Evolutionary conservation across 2,888 invertebrate genomes (phyloP).

Genomic region (Cyaniris semiargus): DNA sequence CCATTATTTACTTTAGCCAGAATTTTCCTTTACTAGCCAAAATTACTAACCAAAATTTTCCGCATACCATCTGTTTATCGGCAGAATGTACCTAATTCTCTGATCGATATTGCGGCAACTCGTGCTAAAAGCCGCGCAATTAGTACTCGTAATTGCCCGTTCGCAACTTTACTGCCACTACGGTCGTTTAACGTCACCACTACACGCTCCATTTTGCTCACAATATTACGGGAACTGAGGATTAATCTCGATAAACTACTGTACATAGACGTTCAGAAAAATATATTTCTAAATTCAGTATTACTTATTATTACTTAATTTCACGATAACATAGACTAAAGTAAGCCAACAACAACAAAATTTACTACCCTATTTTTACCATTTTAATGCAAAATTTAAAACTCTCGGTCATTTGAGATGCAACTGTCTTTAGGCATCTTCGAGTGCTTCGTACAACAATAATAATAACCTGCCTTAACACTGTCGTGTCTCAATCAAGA

Average conservation of each 20-base stretch:
- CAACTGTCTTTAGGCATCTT: not conserved
- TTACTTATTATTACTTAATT: too few species aligned
- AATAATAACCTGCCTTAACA: too few species aligned
- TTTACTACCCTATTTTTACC: too few species aligned
- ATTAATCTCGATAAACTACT: slow-evolving; percentile 9
- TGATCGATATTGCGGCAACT: slow-evolving; percentile 26
- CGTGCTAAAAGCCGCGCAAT: slow-evolving; percentile 59
- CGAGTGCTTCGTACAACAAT: not conserved
- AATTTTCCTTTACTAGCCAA: too few species aligned
- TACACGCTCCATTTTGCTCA: slow-evolving; percentile 37
- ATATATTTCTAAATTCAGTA: too few species aligned
- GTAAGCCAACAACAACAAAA: too few species aligned
- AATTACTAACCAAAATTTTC: not conserved
- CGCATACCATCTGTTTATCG: not conserved
- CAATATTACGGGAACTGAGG: slow-evolving; percentile 23
- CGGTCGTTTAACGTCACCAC: slow-evolving; percentile 56
- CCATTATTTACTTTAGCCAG: too few species aligned
- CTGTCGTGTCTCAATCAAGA: too few species aligned
- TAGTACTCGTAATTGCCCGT: slow-evolving; percentile 66
- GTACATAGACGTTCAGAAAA: not conserved
- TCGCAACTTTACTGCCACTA: slow-evolving; percentile 56
- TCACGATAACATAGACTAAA: too few species aligned
- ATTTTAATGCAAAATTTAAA: too few species aligned
- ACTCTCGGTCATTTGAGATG: too few species aligned
- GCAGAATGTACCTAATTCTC: not conserved